A percentile compares a stretch with the other conserved stretches of the same genome.
phyloP scores from a whole-genome alignment of 2,797 vertebrate species.

The Echeneis naucrates region DNA sequence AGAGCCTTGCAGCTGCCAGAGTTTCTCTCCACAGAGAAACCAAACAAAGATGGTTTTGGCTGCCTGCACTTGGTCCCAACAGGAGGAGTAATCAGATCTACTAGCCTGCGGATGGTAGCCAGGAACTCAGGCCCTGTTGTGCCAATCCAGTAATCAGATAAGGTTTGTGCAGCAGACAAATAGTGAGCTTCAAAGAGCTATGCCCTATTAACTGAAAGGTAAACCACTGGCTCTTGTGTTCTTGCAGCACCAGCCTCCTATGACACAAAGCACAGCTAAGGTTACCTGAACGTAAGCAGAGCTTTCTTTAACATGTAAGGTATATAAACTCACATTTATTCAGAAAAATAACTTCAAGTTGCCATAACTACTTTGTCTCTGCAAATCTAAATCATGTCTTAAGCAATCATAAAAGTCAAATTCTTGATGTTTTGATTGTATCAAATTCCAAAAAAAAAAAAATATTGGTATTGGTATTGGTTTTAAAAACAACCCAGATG shows the following conservation, averaged over 20 bases:
- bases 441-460: conserved; percentile 2
- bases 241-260: conserved; percentile 39
- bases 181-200: conserved; percentile 76
- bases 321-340: neutral
- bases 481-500: neutral
- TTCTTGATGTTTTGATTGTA: neutral
- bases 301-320: conserved; percentile 22
- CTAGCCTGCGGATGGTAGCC: conserved; percentile 67
- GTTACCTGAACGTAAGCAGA: conserved; percentile 45
- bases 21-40: conserved; percentile 68
- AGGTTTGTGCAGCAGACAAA: conserved; percentile 76
- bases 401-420: neutral
- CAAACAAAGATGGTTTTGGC: conserved; percentile 79
- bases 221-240: conserved; percentile 61
- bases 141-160: conserved; percentile 81
- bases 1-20: conserved; percentile 69
- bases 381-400: neutral
- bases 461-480: neutral
- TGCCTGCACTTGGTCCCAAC: conserved; percentile 65
- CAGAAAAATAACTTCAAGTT: neutral
- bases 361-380: neutral
- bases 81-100: conserved; percentile 78
- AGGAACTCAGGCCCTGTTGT: conserved; percentile 66
- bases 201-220: conserved; percentile 79
- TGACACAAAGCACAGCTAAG: conserved; percentile 48